These are phyloP conservation scores for rabbit (Oryctolagus cuniculus) DNA, from an alignment of 2,113 vertebrate genomes.

Conservation along the genomic window DNA sequence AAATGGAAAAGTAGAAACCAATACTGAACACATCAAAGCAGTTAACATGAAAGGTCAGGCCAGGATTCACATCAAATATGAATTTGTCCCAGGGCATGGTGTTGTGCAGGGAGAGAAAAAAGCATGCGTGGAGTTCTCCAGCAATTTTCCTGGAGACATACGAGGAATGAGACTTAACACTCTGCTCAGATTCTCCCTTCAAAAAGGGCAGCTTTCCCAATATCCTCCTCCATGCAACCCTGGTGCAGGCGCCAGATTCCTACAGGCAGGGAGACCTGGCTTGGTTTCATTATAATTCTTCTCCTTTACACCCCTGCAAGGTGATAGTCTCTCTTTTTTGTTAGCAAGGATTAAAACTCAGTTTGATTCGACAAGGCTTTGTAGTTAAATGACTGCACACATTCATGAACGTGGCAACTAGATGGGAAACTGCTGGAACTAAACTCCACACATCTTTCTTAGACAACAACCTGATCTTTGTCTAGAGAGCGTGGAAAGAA, in stretches of 20 bases:
- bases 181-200: background rate
- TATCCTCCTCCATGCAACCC: background rate
- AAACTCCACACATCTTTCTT: background rate
- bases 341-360: background rate
- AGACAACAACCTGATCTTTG: background rate
- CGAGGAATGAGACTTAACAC: background rate
- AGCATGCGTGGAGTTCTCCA: background rate
- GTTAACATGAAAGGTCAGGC: background rate
- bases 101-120: background rate
- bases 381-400: background rate
- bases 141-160: background rate
- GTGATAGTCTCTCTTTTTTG: background rate
- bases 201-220: background rate
- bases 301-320: background rate
- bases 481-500: constrained; percentile 33
- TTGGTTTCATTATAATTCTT: background rate
- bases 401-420: background rate
- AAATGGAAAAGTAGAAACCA: background rate
- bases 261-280: background rate
- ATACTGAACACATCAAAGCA: constrained; percentile 8
- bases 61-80: background rate
- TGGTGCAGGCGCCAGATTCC: background rate
- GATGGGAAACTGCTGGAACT: background rate
- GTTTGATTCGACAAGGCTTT: background rate
- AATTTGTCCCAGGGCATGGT: background rate